Evolutionary conservation across 2,888 invertebrate genomes (phyloP).

Genomic region (Lasioglossum malachurum): DNA sequence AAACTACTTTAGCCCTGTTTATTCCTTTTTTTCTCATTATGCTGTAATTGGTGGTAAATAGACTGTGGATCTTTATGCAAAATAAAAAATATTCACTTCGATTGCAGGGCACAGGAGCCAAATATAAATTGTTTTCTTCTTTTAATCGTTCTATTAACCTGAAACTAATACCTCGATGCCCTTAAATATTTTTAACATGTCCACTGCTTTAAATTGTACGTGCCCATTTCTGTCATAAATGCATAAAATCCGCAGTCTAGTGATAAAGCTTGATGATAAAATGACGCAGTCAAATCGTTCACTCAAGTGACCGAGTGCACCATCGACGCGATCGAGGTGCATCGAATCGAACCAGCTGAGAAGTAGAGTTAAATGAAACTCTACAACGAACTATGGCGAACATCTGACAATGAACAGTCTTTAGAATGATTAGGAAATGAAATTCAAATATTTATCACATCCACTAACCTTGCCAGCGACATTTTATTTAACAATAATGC

Average conservation of each 20-base stretch:
- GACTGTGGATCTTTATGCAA: too few relatives aligned
- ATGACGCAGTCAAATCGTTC: not conserved
- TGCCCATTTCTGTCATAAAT: too few relatives aligned
- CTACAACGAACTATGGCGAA: not conserved
- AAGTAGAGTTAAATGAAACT: not conserved
- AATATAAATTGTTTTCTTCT: too few relatives aligned
- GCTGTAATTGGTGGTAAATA: not conserved
- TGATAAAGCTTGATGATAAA: not conserved
- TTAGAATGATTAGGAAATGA: not conserved
- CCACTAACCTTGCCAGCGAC: conserved; percentile 63
- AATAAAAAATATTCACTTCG: too few relatives aligned
- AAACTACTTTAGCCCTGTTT: not conserved
- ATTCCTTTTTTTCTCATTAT: not conserved
- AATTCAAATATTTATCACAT: not conserved
- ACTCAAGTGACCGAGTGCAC: not conserved
- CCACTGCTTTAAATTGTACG: too few relatives aligned
- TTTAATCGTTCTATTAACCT: too few relatives aligned
- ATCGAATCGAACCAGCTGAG: not conserved
- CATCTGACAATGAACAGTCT: not conserved
- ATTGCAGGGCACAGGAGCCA: too few relatives aligned
- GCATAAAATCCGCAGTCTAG: too few relatives aligned
- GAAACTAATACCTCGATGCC: too few relatives aligned
- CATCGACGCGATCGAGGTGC: not conserved
- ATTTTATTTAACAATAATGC: conserved; percentile 57
- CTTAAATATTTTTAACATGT: too few relatives aligned